Evolutionary conservation across 2,113 vertebrate species (phyloP).

Genomic region (Cyrtonyx montezumae): DNA sequence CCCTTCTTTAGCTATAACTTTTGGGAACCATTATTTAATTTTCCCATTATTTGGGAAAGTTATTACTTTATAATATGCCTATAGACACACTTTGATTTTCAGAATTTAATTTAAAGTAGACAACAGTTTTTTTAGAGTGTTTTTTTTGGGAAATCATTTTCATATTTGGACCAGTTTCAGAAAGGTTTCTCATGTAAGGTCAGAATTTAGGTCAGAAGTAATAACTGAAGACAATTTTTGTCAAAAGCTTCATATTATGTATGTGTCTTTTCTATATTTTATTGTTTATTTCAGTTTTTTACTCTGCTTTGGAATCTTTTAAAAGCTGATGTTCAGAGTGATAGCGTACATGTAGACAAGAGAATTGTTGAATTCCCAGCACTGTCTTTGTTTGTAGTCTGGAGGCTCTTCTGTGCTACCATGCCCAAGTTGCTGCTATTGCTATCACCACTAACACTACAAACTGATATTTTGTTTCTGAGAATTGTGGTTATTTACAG

Average conservation of each 20-base stretch:
- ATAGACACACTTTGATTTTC: background rate
- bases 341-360: background rate
- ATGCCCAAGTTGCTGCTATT: background rate
- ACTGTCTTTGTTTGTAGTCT: background rate
- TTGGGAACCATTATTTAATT: background rate
- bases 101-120: background rate
- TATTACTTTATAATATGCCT: background rate
- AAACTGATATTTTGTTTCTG: background rate
- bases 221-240: background rate
- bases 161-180: background rate
- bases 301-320: background rate
- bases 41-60: background rate
- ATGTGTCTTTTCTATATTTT: background rate
- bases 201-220: background rate
- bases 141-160: background rate
- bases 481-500: background rate
- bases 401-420: background rate
- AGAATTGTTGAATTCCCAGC: rapidly evolving
- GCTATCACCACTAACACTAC: background rate
- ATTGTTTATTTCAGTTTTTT: background rate
- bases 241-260: background rate
- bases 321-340: background rate
- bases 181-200: background rate
- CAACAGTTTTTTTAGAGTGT: background rate
- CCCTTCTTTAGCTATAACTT: background rate